phyloP scores from a whole-genome alignment of 2,888 invertebrate species.

The Smittia sp. region DNA sequence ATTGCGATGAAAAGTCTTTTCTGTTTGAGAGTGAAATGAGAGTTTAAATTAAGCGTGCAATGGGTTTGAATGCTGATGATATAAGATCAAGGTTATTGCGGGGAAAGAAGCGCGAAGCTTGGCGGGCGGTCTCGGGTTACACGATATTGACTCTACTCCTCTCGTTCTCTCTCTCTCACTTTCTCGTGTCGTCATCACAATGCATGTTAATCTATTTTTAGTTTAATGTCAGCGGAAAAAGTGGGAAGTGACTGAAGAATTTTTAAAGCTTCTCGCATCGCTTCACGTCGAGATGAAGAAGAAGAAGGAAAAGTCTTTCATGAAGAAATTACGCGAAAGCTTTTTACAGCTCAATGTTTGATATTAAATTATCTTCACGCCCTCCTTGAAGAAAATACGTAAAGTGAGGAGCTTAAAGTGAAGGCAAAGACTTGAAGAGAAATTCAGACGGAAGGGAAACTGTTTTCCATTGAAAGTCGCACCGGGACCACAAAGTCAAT shows the following conservation, averaged over 20 bases:
- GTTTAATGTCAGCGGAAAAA: constrained; percentile 7
- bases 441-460: not conserved
- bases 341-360: constrained; percentile 30
- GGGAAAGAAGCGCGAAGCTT: not conserved
- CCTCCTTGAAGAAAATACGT: constrained; percentile 5
- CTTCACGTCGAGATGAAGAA: not conserved
- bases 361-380: constrained; percentile 39
- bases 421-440: not conserved
- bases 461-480: constrained; percentile 22
- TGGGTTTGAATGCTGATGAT: not conserved
- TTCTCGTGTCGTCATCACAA: no score
- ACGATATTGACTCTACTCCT: not conserved
- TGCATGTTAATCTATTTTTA: constrained; percentile 8
- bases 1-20: not conserved
- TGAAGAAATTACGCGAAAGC: constrained; percentile 34
- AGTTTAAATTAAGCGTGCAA: constrained; percentile 22
- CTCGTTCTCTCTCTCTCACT: not conserved
- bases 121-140: constrained; percentile 28
- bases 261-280: no score
- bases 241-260: not conserved
- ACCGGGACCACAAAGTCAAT: constrained; percentile 34
- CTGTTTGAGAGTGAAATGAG: not conserved
- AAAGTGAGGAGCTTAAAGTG: not conserved
- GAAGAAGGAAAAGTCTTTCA: not conserved
- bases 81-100: constrained; percentile 29